Percentiles rank a stretch among this genome's conserved stretches.
Conservation (phyloP, 2,888 invertebrate genomes). For the Autographa gamma region DNA sequence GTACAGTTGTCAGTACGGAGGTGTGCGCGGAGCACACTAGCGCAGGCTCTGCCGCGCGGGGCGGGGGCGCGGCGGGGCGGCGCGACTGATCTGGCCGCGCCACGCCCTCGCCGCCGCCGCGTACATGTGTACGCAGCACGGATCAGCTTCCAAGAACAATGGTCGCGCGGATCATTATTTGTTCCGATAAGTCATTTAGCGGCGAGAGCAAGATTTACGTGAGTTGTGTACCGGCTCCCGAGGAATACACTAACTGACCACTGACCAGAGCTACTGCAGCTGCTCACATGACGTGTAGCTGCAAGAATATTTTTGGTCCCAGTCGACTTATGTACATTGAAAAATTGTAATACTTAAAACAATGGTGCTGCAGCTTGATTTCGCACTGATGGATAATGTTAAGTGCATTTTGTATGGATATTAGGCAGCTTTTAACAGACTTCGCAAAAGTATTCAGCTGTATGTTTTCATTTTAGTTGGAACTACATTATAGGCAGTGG, state of each 20-base stretch:
- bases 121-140: conserved; percentile 35
- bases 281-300: not conserved
- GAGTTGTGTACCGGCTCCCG: conserved; percentile 13
- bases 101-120: conserved; percentile 46
- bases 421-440: too few species aligned
- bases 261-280: not conserved
- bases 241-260: not conserved
- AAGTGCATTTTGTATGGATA: too few species aligned
- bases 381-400: too few species aligned
- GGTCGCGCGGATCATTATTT: conserved; percentile 51
- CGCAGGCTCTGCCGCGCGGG: not conserved
- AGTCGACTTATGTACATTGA: too few species aligned
- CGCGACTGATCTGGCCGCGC: conserved; percentile 52
- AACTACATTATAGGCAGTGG: too few species aligned
- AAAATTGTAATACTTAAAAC: too few species aligned
- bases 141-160: conserved; percentile 55
- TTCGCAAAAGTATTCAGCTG: too few species aligned
- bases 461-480: too few species aligned
- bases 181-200: conserved; percentile 56
- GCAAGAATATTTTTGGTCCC: too few species aligned
- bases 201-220: conserved; percentile 39
- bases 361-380: too few species aligned
- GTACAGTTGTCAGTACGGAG: conserved; percentile 38
- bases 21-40: conserved; percentile 25
- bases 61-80: conserved; percentile 16